These are phyloP conservation scores for Corythornis madagascariensis DNA, from an alignment of 2,113 vertebrate genomes.

Conservation along the genomic window DNA sequence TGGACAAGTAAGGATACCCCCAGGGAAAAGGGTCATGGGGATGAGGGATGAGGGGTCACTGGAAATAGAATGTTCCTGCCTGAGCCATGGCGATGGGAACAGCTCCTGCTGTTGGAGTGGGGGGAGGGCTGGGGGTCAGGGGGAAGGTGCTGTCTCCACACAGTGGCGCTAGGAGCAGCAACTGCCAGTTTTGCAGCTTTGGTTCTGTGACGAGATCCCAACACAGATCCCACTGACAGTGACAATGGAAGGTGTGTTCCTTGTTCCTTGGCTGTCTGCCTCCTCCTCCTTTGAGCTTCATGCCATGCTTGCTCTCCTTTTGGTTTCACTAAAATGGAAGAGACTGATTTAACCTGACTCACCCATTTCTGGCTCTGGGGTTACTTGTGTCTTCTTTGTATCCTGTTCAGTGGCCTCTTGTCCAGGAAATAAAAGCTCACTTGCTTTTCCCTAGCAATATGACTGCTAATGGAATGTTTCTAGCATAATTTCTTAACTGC, in stretches of 20 bases:
- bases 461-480: neutral
- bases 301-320: neutral
- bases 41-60: neutral
- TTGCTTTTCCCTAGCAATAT: neutral
- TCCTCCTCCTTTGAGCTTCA: neutral
- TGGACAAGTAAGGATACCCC: neutral
- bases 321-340: neutral
- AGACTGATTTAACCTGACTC: neutral
- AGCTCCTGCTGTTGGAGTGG: neutral
- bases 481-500: neutral
- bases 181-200: neutral
- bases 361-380: neutral
- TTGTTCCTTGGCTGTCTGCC: neutral
- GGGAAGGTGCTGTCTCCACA: neutral
- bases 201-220: neutral
- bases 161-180: neutral
- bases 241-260: neutral
- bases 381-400: neutral
- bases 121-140: neutral
- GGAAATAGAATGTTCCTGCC: neutral
- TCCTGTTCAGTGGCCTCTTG: neutral
- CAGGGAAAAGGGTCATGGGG: neutral
- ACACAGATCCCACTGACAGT: too few relatives aligned
- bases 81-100: neutral
- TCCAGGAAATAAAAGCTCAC: neutral